Percentiles rank a stretch among this genome's conserved stretches.
These are phyloP conservation scores for Accipiter virgatus DNA, from an alignment of 2,113 vertebrate species.

Conservation along the genomic window DNA sequence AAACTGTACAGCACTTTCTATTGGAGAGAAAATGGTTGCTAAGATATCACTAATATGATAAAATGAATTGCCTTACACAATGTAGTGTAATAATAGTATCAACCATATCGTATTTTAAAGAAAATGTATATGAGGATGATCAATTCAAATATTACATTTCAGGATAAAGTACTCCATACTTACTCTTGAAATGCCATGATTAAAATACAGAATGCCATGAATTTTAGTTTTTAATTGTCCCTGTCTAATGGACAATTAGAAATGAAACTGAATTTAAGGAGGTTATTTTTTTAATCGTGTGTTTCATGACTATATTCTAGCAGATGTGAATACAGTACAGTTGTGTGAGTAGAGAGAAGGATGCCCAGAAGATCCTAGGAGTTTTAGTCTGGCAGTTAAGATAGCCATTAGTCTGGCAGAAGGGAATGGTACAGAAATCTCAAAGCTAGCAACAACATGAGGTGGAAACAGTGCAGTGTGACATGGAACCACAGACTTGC, in stretches of 20 bases:
- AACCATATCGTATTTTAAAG: not conserved
- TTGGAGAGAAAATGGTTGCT: not conserved
- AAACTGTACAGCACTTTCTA: not conserved
- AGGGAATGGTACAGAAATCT: not conserved
- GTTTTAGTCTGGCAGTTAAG: not conserved
- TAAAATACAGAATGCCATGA: not conserved
- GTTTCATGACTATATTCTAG: not conserved
- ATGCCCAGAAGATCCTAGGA: not conserved
- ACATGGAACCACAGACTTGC: not conserved
- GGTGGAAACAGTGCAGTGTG: not conserved
- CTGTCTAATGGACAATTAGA: not conserved
- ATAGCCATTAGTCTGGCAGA: not conserved
- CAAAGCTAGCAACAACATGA: not conserved
- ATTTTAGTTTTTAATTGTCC: not conserved
- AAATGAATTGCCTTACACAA: not conserved
- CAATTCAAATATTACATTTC: not conserved
- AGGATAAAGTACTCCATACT: not conserved
- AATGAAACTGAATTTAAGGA: not conserved
- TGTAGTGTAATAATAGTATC: not conserved
- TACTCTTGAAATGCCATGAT: not conserved
- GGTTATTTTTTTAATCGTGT: not conserved
- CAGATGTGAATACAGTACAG: not conserved
- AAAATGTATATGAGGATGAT: not conserved
- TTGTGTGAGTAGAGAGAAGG: not conserved
- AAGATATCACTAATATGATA: not conserved